A percentile compares a stretch with the other conserved stretches of the same genome.
Conservation (phyloP, 2,797 vertebrate species). For the Falco berigora region DNA sequence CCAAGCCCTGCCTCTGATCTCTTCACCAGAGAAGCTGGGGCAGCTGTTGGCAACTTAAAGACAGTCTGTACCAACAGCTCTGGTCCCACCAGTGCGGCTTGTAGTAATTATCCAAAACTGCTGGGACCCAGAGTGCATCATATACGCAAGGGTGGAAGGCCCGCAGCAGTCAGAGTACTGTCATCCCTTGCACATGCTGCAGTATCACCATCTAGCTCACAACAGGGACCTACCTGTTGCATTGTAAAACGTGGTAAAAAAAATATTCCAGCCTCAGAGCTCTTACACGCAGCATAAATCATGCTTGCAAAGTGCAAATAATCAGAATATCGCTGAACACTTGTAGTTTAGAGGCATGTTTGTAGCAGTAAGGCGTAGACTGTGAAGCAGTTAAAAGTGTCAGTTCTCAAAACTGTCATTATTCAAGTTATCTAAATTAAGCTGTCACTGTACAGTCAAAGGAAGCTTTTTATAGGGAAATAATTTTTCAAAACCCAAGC, state of each 20-base stretch:
- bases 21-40: background rate
- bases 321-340: background rate
- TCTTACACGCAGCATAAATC: background rate
- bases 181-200: background rate
- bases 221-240: background rate
- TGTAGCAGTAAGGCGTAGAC: background rate
- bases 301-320: background rate
- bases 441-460: background rate
- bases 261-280: background rate
- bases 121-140: background rate
- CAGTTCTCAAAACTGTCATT: background rate
- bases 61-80: background rate
- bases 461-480: background rate
- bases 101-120: background rate
- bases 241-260: background rate
- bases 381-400: background rate
- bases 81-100: background rate
- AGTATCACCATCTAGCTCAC: background rate
- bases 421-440: background rate
- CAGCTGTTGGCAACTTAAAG: background rate
- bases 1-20: background rate
- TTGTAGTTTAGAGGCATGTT: background rate
- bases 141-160: background rate
- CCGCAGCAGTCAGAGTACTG: background rate
- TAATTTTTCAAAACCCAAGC: background rate